Evolutionary conservation across 2,797 vertebrate species (phyloP).

Genomic region (Lemur catta): DNA sequence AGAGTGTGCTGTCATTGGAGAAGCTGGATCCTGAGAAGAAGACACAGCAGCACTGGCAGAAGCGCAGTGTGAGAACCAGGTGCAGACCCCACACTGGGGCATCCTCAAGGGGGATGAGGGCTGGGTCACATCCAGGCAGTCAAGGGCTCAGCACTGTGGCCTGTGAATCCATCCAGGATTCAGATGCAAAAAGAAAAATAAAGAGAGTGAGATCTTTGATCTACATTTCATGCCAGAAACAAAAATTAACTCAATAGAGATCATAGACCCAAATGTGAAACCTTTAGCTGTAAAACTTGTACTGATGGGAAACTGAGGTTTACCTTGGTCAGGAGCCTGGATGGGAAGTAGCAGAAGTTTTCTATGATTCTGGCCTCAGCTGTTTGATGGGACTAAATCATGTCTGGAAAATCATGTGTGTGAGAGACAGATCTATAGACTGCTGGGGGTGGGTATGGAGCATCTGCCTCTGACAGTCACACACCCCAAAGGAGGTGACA

Average conservation of each 20-base stretch:
- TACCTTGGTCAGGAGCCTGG: not conserved
- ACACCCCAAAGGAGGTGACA: not conserved
- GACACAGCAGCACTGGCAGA: constrained; percentile 29
- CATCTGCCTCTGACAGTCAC: not conserved
- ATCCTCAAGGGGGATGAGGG: not conserved
- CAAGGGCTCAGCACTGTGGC: not conserved
- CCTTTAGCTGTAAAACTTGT: not conserved
- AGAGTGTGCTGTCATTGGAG: constrained; percentile 68
- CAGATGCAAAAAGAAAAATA: no score
- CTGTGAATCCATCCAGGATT: not conserved
- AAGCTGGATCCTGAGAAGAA: no score
- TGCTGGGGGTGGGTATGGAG: no score
- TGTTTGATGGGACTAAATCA: no score
- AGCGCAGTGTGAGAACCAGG: constrained; percentile 76
- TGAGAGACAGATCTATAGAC: not conserved
- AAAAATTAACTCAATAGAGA: not conserved
- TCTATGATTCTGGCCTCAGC: not conserved
- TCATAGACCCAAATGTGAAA: not conserved
- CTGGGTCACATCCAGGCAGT: not conserved
- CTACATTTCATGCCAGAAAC: not conserved
- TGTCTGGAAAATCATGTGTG: not conserved
- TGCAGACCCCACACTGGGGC: not conserved
- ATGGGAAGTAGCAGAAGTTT: not conserved
- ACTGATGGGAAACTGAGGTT: not conserved
- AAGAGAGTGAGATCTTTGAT: not conserved